Base-by-base conservation (phyloP, 2,797 vertebrate genomes). In the Scyliorhinus canicula region DNA sequence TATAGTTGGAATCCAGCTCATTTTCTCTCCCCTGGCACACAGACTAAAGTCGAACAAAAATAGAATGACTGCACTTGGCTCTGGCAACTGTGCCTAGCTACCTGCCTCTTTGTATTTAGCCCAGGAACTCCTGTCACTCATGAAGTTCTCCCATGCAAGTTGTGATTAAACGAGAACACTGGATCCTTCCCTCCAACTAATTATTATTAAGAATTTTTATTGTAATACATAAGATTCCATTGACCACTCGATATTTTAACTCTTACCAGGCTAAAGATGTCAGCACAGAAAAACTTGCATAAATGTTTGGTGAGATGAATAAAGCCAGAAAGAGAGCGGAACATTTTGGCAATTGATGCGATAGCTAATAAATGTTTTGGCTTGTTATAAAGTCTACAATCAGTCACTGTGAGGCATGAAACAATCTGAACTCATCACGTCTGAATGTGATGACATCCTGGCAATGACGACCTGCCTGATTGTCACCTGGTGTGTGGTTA, bases 231-330 rank as follows among this genome's bases (percentile, higher is more conserved):
- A n/a, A 65, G 60, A 65, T 9, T 65, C n/a, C 88, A 91, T 44
- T 63, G 65, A 91, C 12, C 28, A n/a, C 8, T 65, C 88, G 65
- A 44, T 65, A 91, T 65, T 63, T 91, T 65, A 65, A 65, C 57
- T 91, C 12, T 44, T 63, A 40, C 63, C 57, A 26, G 0, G 0
- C 60, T 44, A 91, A 60, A 91, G 9, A 91, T 65, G 88, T 44
- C 63, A 63, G n/a, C 9, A 21, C 24, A 21, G 55, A 90, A 21
- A 90, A 60, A 57, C 85, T 31, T 90, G 55, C 55, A 60, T 60
- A 90, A 90, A 90, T 90, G 60, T 90, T 60, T 90, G 86, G 55
- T 90, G n/a, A 60, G 21, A 40, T n/a, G 86, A 60, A 24, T 90
- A 90, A 60, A n/a, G 35, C 86, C 86, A 90, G 55, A 90, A 60